Percentiles rank a stretch among this genome's conserved stretches.
Conservation (phyloP, 2,797 vertebrate species). For the Eleutherodactylus coqui region DNA sequence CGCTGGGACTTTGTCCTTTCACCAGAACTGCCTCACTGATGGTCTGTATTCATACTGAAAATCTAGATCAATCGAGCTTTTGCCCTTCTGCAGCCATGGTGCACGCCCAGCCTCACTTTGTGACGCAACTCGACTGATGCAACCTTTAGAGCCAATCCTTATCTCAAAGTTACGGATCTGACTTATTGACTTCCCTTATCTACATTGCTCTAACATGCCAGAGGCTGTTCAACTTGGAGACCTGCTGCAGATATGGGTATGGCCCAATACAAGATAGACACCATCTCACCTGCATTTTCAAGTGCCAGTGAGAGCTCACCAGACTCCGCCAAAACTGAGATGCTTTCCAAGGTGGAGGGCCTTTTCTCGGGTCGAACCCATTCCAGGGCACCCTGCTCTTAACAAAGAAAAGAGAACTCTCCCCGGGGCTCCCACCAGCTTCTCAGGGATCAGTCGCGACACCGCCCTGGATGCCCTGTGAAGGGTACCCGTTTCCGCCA, state of each 20-base stretch:
- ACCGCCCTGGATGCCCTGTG: not conserved
- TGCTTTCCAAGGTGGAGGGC: constrained; percentile 10
- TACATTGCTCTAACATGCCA: not conserved
- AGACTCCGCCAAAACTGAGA: not conserved
- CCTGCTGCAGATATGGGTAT: not conserved
- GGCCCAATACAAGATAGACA: not conserved
- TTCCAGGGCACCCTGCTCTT: not conserved
- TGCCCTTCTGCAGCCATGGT: too few relatives aligned
- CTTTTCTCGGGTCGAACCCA: constrained; percentile 30
- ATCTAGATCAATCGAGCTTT: too few relatives aligned
- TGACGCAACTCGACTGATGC: not conserved
- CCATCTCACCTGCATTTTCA: not conserved
- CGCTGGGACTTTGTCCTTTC: too few relatives aligned
- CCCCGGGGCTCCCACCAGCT: constrained; percentile 11
- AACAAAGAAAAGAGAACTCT: constrained; percentile 40
- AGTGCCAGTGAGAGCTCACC: constrained; percentile 10
- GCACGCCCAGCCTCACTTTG: too few relatives aligned
- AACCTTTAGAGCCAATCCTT: not conserved
- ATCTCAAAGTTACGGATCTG: not conserved
- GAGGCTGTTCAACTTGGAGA: not conserved
- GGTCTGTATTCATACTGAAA: too few relatives aligned
- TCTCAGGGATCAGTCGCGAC: constrained; percentile 35
- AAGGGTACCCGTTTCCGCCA: not conserved
- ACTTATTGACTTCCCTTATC: not conserved
- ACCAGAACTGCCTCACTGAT: too few relatives aligned